phyloP scores from a whole-genome alignment of 2,888 invertebrate genomes.

The Leptodirus hochenwartii region DNA sequence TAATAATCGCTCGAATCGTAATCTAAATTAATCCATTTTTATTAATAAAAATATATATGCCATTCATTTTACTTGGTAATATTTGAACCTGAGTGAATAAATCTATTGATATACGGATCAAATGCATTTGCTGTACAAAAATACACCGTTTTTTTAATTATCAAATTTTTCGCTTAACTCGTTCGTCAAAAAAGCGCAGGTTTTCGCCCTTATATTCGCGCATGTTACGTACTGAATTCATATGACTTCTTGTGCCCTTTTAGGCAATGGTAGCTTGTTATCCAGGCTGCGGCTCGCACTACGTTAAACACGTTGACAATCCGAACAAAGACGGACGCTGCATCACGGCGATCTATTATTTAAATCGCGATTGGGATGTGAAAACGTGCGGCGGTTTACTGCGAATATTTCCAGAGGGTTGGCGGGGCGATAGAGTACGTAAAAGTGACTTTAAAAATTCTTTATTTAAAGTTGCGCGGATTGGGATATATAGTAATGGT shows the following conservation, averaged over 20 bases:
- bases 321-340: conserved; percentile 92
- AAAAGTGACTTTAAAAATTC: not conserved
- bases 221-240: not conserved
- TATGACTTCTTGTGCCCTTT: not conserved
- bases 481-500: conserved; percentile 1
- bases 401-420: conserved; percentile 81
- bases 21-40: too few relatives aligned
- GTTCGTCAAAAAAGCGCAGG: too few relatives aligned
- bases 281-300: conserved; percentile 84
- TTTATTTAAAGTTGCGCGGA: not conserved
- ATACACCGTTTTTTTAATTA: too few relatives aligned
- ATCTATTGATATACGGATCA: too few relatives aligned
- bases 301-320: conserved; percentile 96
- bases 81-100: too few relatives aligned
- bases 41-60: too few relatives aligned
- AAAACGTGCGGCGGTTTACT: conserved; percentile 71
- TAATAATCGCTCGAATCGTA: too few relatives aligned
- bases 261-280: conserved; percentile 99
- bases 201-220: too few relatives aligned
- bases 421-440: conserved; percentile 44
- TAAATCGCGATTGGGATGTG: conserved; percentile 86
- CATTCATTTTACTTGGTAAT: too few relatives aligned
- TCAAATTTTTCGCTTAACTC: too few relatives aligned
- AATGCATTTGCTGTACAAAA: too few relatives aligned
- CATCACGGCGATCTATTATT: conserved; percentile 94